Evolutionary conservation across 2,113 vertebrate species (phyloP), one percentile per base, ranked within the genome.

Genomic region (Verasper variegatus): DNA sequence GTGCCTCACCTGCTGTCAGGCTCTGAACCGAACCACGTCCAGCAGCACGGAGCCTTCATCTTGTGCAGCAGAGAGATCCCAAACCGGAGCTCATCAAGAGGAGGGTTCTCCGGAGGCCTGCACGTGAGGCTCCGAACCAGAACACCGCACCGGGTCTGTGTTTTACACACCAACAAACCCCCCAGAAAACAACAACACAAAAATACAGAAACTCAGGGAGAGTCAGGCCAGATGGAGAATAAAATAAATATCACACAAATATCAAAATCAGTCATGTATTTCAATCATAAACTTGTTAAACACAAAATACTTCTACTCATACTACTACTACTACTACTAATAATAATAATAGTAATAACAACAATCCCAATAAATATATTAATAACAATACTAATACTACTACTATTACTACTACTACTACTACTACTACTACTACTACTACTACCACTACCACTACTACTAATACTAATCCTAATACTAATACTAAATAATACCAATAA

Each of bases 1-100:
- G 51, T 62, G 49, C 7, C 24, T 62, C 15, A 76, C 45, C 67
- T 71, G 61, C 60, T 69, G 63, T 69, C 59, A 61, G 8, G 26
- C 42, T 64, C 37, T 72, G 57, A 3, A n/a, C 5, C 21, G 31
- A 78, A 71, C 56, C 26, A 20, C 21, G 51, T 54, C 66, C 56
- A 64, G 24, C 26, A 62, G 59, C 21, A 61, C 20, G 20, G 49
- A 35, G 1, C 51, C 1, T 18, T 5, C 3, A 5, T 42, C 52
- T 62, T 23, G 31, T 12, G 40, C 3, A 68, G 10, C 9, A 14
- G 2, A 59, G 6, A 11, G n/a, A 3, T 17, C 20, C 35, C 17
- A 23, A 14, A 55, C 13, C 6, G 49, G 52, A 7, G 24, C 26
- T 21, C 20, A 54, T 51, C 18, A n/a, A 56, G 12, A 2, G 11